These are phyloP conservation scores for Osedax frankpressi DNA, from an alignment of 2,888 invertebrate species.

Conservation along the genomic window DNA sequence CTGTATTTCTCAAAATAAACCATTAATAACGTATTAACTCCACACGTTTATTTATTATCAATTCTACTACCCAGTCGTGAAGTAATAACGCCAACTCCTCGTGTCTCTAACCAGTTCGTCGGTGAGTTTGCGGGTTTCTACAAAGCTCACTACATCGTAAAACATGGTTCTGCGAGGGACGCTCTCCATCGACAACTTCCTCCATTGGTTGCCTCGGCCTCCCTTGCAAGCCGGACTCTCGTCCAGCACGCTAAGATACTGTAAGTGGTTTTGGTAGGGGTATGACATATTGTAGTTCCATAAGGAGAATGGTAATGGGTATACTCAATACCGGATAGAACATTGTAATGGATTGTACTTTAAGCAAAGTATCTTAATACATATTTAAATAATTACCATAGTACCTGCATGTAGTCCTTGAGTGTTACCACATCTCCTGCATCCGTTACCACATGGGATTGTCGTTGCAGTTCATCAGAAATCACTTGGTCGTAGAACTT, in stretches of 20 bases:
- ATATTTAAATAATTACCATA: no score
- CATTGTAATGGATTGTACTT: no score
- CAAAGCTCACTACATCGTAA: constrained; percentile 42
- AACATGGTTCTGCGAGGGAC: constrained; percentile 42
- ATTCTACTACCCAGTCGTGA: no score
- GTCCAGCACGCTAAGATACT: constrained; percentile 43
- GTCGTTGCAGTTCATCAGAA: constrained; percentile 38
- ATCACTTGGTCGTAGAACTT: constrained; percentile 41
- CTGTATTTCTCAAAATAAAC: no score
- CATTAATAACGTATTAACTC: no score
- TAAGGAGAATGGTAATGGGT: no score
- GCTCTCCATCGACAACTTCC: constrained; percentile 43
- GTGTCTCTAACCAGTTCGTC: constrained; percentile 29
- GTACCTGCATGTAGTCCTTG: constrained; percentile 48
- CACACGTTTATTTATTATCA: no score
- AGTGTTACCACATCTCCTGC: constrained; percentile 42
- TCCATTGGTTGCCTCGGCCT: constrained; percentile 44
- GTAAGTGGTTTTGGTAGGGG: no score
- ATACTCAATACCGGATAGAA: no score
- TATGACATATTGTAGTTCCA: no score
- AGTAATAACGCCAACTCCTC: no score
- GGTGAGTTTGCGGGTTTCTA: constrained; percentile 37
- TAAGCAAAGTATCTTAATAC: no score
- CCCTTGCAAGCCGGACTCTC: constrained; percentile 43
- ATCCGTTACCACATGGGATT: constrained; percentile 36